Evolutionary conservation across 35 echinoderm and acorn worm species (phyloP), one percentile per base, ranked within the genome.

Genomic region (Apostichopus japonicus): DNA sequence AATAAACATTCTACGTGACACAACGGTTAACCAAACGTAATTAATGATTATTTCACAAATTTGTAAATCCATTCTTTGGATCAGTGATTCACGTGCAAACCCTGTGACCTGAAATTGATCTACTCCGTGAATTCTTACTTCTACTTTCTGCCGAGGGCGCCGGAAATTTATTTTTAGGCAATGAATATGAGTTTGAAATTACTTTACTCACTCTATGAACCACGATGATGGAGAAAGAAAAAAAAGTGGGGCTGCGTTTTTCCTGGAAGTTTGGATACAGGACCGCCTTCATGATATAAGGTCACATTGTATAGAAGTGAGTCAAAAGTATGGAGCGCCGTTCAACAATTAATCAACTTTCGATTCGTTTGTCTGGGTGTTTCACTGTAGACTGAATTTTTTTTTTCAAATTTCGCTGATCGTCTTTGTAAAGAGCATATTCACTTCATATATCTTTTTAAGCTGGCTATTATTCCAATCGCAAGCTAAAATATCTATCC

Each of bases 1-100:
- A 11, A 82, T 56, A 24, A 82, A 82, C 79, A 82, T 16, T 16
- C 27, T 82, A 82, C 79, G 79, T 82, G 79, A 24, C 79, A 82
- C 79, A n/a, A 82, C 79, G 79, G 79, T 82, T 82, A 82, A 82
- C 33, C 79, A 82, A 56, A 56, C 22, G 44, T 82, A 82, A 82
- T 82, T 52, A 33, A 24, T 56, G 79, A 52, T 54, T 52, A 54
- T 82, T 56, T 56, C 79, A 56, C 27, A 23, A 82, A 54, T 82
- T n/a, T 56, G 79, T 56, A 52, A n/a, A 82, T 56, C 79, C 54
- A 1, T 56, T 56, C 79, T 82, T n/a, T 4, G 24, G 33, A 82
- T 5, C 44, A 51, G 4, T 82, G 79, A 82, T 82, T 82, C 79
- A 82, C 44, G 33, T 82, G 23, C 5, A 82, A 56, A 82, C 79